phyloP scores from a whole-genome alignment of 2,113 vertebrate species.

The Neodontobutis hainanensis region DNA sequence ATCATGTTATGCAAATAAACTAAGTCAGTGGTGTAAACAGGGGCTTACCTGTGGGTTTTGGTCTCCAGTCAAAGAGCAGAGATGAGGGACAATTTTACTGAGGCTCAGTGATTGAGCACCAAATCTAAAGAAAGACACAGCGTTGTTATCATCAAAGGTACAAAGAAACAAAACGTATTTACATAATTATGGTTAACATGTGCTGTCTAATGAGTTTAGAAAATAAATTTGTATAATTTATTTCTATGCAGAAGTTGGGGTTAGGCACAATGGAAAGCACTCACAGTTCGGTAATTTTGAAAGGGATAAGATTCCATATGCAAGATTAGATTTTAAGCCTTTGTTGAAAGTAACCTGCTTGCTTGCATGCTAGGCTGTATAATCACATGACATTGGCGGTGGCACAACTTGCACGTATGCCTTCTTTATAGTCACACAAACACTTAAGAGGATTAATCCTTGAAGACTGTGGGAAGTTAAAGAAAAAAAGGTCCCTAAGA shows the following conservation, averaged over 20 bases:
- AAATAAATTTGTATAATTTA: neutral
- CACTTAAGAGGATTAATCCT: slow-evolving; percentile 68
- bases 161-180: too few relatives aligned
- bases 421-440: slow-evolving; percentile 32
- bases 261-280: neutral
- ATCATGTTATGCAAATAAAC: too few relatives aligned
- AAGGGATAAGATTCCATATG: neutral
- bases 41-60: slow-evolving; percentile 90
- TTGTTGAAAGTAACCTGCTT: neutral
- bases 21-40: neutral
- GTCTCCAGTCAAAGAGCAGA: slow-evolving; percentile 89
- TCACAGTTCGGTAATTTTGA: neutral
- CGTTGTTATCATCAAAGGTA: too few relatives aligned
- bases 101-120: slow-evolving; percentile 86
- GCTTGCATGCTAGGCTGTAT: neutral
- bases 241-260: neutral
- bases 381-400: slow-evolving; percentile 11
- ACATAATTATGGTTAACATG: too few relatives aligned
- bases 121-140: slow-evolving; percentile 70
- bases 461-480: slow-evolving; percentile 30
- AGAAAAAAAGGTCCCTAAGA: slow-evolving; percentile 11
- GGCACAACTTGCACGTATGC: slow-evolving; percentile 17
- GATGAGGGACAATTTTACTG: slow-evolving; percentile 92
- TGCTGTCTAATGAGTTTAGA: too few relatives aligned
- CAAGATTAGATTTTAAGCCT: slow-evolving; percentile 7